Base-by-base conservation (phyloP, 2,888 invertebrate genomes). In the Pristionchus mayeri region DNA sequence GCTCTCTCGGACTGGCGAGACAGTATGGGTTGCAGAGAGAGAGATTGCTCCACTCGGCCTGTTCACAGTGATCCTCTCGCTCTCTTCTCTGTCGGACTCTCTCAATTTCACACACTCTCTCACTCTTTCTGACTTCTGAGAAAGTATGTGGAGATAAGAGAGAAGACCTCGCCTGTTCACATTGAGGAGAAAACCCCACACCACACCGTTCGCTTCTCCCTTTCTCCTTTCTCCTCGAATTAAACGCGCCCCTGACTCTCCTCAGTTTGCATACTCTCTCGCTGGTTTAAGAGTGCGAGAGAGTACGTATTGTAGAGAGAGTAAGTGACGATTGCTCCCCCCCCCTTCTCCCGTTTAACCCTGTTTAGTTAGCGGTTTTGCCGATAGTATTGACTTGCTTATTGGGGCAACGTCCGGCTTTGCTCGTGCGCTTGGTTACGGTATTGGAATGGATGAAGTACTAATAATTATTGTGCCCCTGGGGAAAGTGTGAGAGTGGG, bases 141-240 rank as follows among this genome's bases (percentile, higher is more conserved):
- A 81, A 84, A 85, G 86, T 85, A 82, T 86, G 84, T n/a, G 16
- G 48, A 54, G 21, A 54, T 13, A 13, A 21, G 54, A 54, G 54
- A 54, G 54, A 7, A 3, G 7, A 6, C 4, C n/a, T 44, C 44
- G 7, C 44, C 44, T 44, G 7, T 44, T 54, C n/a, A 4, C 54
- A 54, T n/a, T 13, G 54, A 54, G 16, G 13, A 9, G 44, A 44
- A 54, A 21, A n/a, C 7, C 13, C 54, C n/a, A n/a, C n/a, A n/a
- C n/a, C n/a, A n/a, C n/a, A n/a, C n/a, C n/a, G n/a, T n/a, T n/a
- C n/a, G 21, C 54, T 21, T 54, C n/a, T 54, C n/a, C 54, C 30
- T 30, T 34, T 34, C 13, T 34, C 63, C 34, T 63, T 13, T 63
- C 63, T 18, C 40, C 40, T 67, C n/a, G n/a, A n/a, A n/a, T n/a